Evolutionary conservation across 2,888 invertebrate genomes (phyloP).

Genomic region (Hydropsyche betteni): DNA sequence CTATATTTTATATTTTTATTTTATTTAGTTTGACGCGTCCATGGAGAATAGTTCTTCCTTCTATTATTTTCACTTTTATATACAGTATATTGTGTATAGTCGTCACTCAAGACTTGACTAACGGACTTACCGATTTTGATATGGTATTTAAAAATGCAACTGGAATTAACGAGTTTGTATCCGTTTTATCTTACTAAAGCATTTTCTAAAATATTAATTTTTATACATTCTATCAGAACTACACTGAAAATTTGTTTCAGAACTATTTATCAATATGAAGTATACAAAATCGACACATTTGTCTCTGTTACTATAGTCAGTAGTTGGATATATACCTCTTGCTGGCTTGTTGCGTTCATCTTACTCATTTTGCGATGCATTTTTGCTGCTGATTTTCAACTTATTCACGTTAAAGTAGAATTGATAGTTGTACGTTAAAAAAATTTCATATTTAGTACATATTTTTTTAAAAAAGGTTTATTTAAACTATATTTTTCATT

Average conservation of each 20-base stretch:
- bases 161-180: conserved; percentile 38
- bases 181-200: not conserved
- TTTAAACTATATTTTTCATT: not conserved
- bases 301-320: conserved; percentile 5
- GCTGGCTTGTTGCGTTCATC: conserved; percentile 38
- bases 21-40: conserved; percentile 52
- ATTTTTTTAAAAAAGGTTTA: not conserved
- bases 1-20: no score
- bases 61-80: conserved; percentile 53
- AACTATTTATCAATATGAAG: conserved; percentile 14
- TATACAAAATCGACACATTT: conserved; percentile 7
- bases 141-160: conserved; percentile 39
- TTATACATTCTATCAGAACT: not conserved
- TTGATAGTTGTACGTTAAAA: conserved; percentile 36
- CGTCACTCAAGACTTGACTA: conserved; percentile 47
- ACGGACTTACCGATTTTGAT: conserved; percentile 49
- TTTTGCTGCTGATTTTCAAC: conserved; percentile 43
- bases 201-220: not conserved
- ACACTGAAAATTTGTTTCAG: not conserved
- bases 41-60: conserved; percentile 55
- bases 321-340: conserved; percentile 40
- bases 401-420: conserved; percentile 45
- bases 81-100: conserved; percentile 52
- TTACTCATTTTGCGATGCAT: conserved; percentile 41
- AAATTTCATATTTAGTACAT: not conserved